Percentiles rank a stretch among this genome's conserved stretches.
phyloP scores from a whole-genome alignment of 2,113 vertebrate species.

The Taxidea taxus region DNA sequence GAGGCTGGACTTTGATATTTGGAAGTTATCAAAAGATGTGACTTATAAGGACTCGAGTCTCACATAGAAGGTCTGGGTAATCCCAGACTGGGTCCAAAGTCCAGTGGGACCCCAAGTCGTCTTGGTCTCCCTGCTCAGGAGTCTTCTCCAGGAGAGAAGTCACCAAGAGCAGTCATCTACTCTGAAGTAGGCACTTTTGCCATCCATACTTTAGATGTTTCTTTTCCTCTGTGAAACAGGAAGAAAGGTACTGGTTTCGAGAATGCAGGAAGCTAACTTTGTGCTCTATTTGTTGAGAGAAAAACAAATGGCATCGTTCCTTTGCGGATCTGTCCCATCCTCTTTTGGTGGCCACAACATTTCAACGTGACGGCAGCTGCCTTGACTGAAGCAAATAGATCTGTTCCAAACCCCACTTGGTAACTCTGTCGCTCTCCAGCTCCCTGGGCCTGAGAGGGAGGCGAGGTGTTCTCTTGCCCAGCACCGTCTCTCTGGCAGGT shows the following conservation, averaged over 20 bases:
- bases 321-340: not conserved
- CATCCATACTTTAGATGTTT: not conserved
- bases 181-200: not conserved
- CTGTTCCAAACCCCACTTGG: not conserved
- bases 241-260: conserved; percentile 9
- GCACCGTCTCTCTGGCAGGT: not conserved
- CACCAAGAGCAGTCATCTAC: not conserved
- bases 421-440: not conserved
- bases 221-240: not conserved
- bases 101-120: not conserved
- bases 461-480: not conserved
- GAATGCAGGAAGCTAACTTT: not conserved
- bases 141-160: not conserved
- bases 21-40: not conserved
- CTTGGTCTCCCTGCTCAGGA: too few relatives aligned
- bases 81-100: not conserved
- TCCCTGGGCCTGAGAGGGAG: not conserved
- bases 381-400: not conserved
- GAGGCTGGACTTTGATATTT: conserved; percentile 37
- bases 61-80: not conserved
- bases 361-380: conserved; percentile 20
- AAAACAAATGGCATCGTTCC: not conserved
- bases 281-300: not conserved
- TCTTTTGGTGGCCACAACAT: not conserved
- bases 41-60: not conserved